phyloP scores from a whole-genome alignment of 2,888 invertebrate species.

The Lasioglossum oenotherae region DNA sequence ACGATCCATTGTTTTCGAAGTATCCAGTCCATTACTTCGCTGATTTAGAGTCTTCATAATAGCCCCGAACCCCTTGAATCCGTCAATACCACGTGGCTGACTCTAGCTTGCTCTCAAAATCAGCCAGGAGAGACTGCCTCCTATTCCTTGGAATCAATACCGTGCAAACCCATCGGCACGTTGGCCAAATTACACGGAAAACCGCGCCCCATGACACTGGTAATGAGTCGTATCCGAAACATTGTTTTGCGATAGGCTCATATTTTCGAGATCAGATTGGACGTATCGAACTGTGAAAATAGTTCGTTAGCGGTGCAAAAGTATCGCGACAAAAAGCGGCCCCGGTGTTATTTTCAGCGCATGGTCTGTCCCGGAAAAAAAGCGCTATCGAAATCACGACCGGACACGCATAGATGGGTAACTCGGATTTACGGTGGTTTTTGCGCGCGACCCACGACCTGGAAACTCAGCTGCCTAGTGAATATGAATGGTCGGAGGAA shows the following conservation, averaged over 20 bases:
- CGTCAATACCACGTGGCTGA: neutral
- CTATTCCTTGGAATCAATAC: neutral
- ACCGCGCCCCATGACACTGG: neutral
- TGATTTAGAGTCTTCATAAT: neutral
- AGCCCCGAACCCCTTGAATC: neutral
- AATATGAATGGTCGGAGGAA: slow-evolving; percentile 62
- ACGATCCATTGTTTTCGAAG: neutral
- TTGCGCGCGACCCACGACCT: slow-evolving; percentile 30
- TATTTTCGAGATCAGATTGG: slow-evolving; percentile 15
- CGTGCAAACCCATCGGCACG: neutral
- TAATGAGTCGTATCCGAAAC: neutral
- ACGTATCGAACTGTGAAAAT: slow-evolving; percentile 18
- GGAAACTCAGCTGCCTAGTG: slow-evolving; percentile 50
- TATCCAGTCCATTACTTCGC: neutral
- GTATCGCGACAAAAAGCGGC: slow-evolving; percentile 11
- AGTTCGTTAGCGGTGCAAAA: slow-evolving; percentile 41
- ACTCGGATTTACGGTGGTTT: slow-evolving; percentile 64
- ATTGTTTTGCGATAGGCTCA: neutral
- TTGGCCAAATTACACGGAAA: neutral
- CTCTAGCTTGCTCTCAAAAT: neutral
- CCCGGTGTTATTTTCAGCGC: slow-evolving; percentile 25
- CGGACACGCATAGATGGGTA: slow-evolving; percentile 46
- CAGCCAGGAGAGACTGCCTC: neutral
- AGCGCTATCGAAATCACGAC: slow-evolving; percentile 47
- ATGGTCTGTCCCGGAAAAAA: slow-evolving; percentile 14